A percentile compares a stretch with the other conserved stretches of the same genome.
phyloP scores from a whole-genome alignment of 2,888 invertebrate species.

The Campoplex capitator region DNA sequence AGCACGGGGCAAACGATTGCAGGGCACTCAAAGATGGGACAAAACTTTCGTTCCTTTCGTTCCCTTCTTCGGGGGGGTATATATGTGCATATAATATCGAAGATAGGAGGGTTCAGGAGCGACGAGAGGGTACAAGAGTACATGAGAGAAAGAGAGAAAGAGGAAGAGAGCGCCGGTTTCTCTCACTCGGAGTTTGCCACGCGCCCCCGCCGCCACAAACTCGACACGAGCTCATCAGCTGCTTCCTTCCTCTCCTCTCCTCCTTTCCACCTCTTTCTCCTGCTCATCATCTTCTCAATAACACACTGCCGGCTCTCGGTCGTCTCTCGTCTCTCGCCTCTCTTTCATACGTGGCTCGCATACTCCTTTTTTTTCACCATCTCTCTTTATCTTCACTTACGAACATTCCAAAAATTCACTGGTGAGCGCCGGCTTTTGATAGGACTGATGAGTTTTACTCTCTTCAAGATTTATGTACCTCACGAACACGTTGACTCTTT shows the following conservation, averaged over 20 bases:
- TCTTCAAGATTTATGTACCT: background rate
- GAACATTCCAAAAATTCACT: background rate
- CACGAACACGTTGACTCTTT: background rate
- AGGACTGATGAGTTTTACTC: background rate
- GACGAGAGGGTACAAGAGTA: constrained; percentile 74
- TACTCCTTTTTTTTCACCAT: constrained; percentile 1
- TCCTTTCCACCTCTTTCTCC: constrained; percentile 39
- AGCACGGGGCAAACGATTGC: constrained; percentile 32
- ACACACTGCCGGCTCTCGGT: constrained; percentile 9
- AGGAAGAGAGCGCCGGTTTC: constrained; percentile 72
- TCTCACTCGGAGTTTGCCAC: constrained; percentile 74
- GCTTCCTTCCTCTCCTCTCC: constrained; percentile 78
- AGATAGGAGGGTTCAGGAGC: constrained; percentile 61
- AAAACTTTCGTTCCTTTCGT: constrained; percentile 28
- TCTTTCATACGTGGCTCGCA: constrained; percentile 15
- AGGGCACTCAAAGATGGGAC: constrained; percentile 41
- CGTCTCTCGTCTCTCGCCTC: background rate
- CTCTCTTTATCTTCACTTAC: background rate
- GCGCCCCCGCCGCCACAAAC: constrained; percentile 81
- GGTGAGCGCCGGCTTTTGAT: background rate
- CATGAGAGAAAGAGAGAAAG: constrained; percentile 74
- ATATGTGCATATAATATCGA: constrained; percentile 9
- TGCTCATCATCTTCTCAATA: constrained; percentile 35
- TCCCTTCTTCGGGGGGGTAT: constrained; percentile 2
- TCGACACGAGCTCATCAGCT: constrained; percentile 79